Conservation (phyloP, 1,140 invertebrate genomes). For the Pollicipes pollicipes region DNA sequence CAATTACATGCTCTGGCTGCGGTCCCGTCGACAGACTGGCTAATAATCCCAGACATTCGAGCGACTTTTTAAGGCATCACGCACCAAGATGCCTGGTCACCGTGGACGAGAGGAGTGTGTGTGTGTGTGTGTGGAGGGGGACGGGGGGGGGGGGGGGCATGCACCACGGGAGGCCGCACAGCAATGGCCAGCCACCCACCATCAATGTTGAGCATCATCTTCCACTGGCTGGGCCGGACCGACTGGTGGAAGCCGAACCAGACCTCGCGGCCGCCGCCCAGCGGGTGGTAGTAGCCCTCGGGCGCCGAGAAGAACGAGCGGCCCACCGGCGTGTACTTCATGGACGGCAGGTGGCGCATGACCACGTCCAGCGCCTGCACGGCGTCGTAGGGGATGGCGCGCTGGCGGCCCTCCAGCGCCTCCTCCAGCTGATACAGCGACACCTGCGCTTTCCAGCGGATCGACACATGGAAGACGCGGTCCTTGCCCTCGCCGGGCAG, state of each 20-base stretch:
- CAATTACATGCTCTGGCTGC: too few species aligned
- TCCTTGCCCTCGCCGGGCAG: constrained; percentile 97
- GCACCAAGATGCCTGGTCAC: too few species aligned
- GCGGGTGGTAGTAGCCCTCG: constrained; percentile 91
- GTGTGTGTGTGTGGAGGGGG: too few species aligned
- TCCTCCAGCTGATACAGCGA: constrained; percentile 91
- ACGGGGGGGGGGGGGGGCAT: too few species aligned
- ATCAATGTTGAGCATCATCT: constrained; percentile 99
- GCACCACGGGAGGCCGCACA: too few species aligned
- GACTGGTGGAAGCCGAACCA: constrained; percentile 99
- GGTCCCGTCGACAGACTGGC: too few species aligned
- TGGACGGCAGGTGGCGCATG: constrained; percentile 96
- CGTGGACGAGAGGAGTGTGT: too few species aligned
- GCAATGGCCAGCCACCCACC: too few species aligned
- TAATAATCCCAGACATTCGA: too few species aligned
- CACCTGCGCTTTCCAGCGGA: constrained; percentile 95
- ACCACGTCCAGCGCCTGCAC: constrained; percentile 95
- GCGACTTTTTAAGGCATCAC: too few species aligned
- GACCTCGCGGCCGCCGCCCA: constrained; percentile 95
- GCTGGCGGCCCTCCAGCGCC: constrained; percentile 86
- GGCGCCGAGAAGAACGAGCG: constrained; percentile 97
- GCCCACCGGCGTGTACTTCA: constrained; percentile 98
- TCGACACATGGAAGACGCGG: constrained; percentile 92
- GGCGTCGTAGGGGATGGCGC: constrained; percentile 95
- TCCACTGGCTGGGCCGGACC: constrained; percentile 97